Percentiles rank a stretch among this genome's conserved stretches.
phyloP scores from a whole-genome alignment of 1,140 invertebrate genomes.

The Drosophila melanica region DNA sequence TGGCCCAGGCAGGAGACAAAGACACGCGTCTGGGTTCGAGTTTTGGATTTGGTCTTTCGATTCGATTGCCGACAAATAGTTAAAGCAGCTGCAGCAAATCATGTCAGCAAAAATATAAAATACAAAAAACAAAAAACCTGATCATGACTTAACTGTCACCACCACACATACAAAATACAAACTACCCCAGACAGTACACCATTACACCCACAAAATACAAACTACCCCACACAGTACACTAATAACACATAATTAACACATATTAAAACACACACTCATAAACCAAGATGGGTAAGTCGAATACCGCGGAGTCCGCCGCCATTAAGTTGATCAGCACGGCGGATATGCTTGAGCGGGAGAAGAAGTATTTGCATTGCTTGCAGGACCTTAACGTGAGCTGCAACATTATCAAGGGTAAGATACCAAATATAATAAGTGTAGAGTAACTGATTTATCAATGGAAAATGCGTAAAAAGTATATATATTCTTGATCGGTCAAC shows the following conservation, averaged over 20 bases:
- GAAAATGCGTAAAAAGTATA: too few species aligned
- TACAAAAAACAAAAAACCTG: not conserved
- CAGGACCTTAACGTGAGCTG: slow-evolving; percentile 39
- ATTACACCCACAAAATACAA: not conserved
- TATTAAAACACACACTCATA: not conserved
- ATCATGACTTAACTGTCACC: slow-evolving; percentile 15
- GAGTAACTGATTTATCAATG: too few species aligned
- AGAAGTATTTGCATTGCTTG: slow-evolving; percentile 22
- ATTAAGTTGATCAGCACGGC: slow-evolving; percentile 18
- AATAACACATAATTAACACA: too few species aligned
- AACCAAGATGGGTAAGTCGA: slow-evolving; percentile 2
- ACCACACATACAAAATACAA: not conserved
- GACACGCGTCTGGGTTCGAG: slow-evolving; percentile 23
- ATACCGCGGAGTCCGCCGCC: not conserved
- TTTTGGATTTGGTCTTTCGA: slow-evolving; percentile 49
- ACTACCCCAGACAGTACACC: not conserved
- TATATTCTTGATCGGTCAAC: too few species aligned
- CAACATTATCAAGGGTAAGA: slow-evolving; percentile 41
- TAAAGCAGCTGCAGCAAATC: slow-evolving; percentile 1
- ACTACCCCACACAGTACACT: too few species aligned
- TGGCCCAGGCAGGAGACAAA: slow-evolving; percentile 19
- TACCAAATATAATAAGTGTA: too few species aligned
- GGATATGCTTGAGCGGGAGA: slow-evolving; percentile 31
- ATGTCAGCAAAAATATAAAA: not conserved
- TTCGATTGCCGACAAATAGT: slow-evolving; percentile 1